Evolutionary conservation across 2,888 invertebrate genomes (phyloP).

Genomic region (Mylabris sibirica): DNA sequence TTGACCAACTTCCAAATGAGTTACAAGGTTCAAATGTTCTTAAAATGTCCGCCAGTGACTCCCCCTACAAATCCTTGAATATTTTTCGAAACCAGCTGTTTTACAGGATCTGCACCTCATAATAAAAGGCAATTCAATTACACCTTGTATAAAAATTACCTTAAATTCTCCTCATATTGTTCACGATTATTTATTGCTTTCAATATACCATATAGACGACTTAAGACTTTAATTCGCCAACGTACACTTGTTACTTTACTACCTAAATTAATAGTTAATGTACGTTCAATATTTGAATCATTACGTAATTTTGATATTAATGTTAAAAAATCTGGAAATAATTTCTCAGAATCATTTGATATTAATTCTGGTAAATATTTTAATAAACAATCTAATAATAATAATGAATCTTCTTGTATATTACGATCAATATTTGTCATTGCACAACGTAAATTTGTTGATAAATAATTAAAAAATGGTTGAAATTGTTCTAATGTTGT

Average conservation of each 20-base stretch:
- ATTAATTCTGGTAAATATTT: slow-evolving; percentile 72
- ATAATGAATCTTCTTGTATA: slow-evolving; percentile 84
- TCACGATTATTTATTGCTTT: slow-evolving; percentile 45
- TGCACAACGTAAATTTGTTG: slow-evolving; percentile 83
- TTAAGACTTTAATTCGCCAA: slow-evolving; percentile 81
- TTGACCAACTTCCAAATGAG: too few species aligned
- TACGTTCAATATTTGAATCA: slow-evolving; percentile 72
- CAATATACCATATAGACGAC: slow-evolving; percentile 73
- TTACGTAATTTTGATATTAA: slow-evolving; percentile 80
- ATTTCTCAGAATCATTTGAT: slow-evolving; percentile 71
- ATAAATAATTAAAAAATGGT: slow-evolving; percentile 80
- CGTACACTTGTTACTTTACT: slow-evolving; percentile 77
- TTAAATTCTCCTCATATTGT: not conserved
- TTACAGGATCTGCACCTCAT: too few species aligned
- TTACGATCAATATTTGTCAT: slow-evolving; percentile 87
- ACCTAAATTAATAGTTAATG: slow-evolving; percentile 73
- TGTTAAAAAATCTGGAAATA: slow-evolving; percentile 81
- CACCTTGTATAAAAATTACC: not conserved
- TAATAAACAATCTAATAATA: slow-evolving; percentile 80
- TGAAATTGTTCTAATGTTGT: slow-evolving; percentile 54
- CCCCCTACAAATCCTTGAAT: too few species aligned
- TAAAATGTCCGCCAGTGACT: too few species aligned
- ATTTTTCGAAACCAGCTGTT: too few species aligned
- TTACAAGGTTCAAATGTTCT: too few species aligned
- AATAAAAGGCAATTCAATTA: too few species aligned